These are phyloP conservation scores for Philereme vetulata DNA, from an alignment of 2,888 invertebrate genomes.

Conservation along the genomic window DNA sequence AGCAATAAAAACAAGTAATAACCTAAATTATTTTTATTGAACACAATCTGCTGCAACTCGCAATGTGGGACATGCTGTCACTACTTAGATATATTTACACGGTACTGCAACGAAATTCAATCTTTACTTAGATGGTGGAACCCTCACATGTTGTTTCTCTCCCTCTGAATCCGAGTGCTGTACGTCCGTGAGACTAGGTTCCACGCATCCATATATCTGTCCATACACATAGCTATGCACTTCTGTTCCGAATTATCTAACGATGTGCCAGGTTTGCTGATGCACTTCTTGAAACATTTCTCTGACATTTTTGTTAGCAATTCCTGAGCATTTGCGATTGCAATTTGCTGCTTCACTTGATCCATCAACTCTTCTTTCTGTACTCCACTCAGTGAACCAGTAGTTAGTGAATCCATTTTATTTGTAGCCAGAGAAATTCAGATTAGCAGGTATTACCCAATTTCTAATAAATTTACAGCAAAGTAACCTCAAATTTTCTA, in stretches of 20 bases:
- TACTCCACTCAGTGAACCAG: constrained; percentile 84
- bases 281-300: constrained; percentile 98
- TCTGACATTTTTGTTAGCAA: constrained; percentile 97
- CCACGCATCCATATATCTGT: constrained; percentile 98
- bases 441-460: constrained; percentile 33
- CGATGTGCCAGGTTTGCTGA: constrained; percentile 94
- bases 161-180: constrained; percentile 92
- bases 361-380: constrained; percentile 96
- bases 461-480: constrained; percentile 39
- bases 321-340: constrained; percentile 96
- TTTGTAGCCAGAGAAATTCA: constrained; percentile 27
- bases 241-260: constrained; percentile 96
- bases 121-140: constrained; percentile 35
- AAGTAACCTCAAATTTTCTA: constrained; percentile 59
- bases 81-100: constrained; percentile 78
- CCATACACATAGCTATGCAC: constrained; percentile 99
- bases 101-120: constrained; percentile 51
- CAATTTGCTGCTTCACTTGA: constrained; percentile 97
- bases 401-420: constrained; percentile 84
- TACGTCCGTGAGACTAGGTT: constrained; percentile 96
- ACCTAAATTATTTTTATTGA: constrained; percentile 67
- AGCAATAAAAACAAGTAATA: constrained; percentile 52
- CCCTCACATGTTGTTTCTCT: constrained; percentile 86
- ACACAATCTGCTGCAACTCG: constrained; percentile 63
- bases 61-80: constrained; percentile 67